These are phyloP conservation scores for Cyprinodon variegatus DNA, from an alignment of 2,113 vertebrate genomes.

Conservation along the genomic window DNA sequence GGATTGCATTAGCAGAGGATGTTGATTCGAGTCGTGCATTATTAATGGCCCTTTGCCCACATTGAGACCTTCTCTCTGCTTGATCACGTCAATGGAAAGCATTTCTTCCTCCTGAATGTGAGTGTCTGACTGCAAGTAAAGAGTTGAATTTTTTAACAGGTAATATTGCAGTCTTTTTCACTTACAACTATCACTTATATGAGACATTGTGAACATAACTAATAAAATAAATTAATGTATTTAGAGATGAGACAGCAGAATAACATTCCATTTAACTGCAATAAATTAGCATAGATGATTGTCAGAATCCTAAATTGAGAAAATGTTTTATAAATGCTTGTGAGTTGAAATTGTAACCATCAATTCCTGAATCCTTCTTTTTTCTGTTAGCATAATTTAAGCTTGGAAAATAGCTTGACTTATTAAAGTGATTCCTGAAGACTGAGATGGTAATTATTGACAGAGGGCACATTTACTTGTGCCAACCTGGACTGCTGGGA, in stretches of 20 bases:
- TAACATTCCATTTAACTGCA: not conserved
- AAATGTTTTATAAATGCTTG: not conserved
- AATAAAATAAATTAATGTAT: no score
- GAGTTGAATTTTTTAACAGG: not conserved
- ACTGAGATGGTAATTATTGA: not conserved
- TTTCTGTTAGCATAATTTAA: not conserved
- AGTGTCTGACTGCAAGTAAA: not conserved
- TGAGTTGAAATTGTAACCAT: not conserved
- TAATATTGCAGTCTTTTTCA: not conserved
- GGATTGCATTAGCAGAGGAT: conserved; percentile 4
- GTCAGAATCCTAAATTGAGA: not conserved
- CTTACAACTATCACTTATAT: not conserved
- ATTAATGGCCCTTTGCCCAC: conserved; percentile 42
- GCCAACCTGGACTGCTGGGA: not conserved
- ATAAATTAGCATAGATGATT: not conserved
- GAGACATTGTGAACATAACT: not conserved
- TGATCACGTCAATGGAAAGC: conserved; percentile 23
- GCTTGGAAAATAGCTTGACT: not conserved
- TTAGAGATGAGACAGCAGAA: no score
- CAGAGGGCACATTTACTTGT: not conserved
- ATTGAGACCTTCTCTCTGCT: conserved; percentile 31
- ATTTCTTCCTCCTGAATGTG: conserved; percentile 7
- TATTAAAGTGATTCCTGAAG: not conserved
- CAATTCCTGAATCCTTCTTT: not conserved
- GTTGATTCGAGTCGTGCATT: conserved; percentile 24